These are phyloP conservation scores for Polylopha cassiicola DNA, from an alignment of 2,888 invertebrate species.

Conservation along the genomic window DNA sequence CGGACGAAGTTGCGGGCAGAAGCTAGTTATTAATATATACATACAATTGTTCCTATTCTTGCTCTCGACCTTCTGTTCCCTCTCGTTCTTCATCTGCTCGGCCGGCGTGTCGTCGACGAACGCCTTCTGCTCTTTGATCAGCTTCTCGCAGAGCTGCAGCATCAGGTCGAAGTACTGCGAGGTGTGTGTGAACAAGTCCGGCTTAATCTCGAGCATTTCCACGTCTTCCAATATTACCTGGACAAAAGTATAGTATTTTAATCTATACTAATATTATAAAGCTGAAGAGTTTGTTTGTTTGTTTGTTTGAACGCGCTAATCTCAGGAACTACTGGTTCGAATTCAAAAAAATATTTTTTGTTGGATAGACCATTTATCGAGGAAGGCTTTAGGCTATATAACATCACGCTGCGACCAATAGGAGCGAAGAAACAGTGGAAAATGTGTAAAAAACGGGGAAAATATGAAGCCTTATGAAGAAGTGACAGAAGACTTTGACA, in stretches of 20 bases:
- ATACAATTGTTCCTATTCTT: slow-evolving; percentile 89
- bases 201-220: slow-evolving; percentile 91
- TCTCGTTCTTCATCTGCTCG: slow-evolving; percentile 95
- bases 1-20: too few species aligned
- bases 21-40: slow-evolving; percentile 41
- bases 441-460: too few species aligned
- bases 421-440: too few species aligned
- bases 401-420: too few species aligned
- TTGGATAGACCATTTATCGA: too few species aligned
- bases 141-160: slow-evolving; percentile 89
- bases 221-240: slow-evolving; percentile 93
- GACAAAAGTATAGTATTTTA: slow-evolving; percentile 28
- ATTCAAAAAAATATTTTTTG: too few species aligned
- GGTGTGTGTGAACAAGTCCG: slow-evolving; percentile 95
- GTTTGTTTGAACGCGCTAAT: too few species aligned
- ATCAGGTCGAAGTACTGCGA: slow-evolving; percentile 98
- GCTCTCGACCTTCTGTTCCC: slow-evolving; percentile 92
- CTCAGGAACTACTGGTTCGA: too few species aligned
- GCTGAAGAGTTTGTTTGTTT: too few species aligned
- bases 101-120: slow-evolving; percentile 98
- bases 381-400: too few species aligned
- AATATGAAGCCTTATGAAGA: too few species aligned
- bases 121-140: slow-evolving; percentile 92
- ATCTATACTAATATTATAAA: background rate
- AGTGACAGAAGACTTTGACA: too few species aligned